A percentile compares a stretch with the other conserved stretches of the same genome.
phyloP scores from a whole-genome alignment of 2,113 vertebrate genomes.

The Myxocyprinus asiaticus region DNA sequence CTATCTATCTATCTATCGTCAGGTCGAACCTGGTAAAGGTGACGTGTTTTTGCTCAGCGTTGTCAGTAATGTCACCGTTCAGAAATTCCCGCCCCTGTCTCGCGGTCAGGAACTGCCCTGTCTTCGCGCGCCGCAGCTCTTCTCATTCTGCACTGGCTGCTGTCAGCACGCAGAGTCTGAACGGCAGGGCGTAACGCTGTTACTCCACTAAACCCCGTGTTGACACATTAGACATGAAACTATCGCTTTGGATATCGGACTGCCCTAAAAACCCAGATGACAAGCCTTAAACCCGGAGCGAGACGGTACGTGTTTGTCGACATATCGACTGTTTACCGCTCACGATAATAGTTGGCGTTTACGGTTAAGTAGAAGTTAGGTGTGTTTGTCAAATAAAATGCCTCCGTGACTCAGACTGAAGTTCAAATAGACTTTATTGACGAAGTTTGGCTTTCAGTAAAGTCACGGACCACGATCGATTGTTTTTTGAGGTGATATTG shows the following conservation, averaged over 20 bases:
- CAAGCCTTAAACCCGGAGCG: conserved; percentile 23
- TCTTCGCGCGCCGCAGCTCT: conserved; percentile 34
- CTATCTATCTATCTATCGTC: background rate
- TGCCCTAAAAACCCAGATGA: conserved; percentile 10
- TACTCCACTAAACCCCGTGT: conserved; percentile 20
- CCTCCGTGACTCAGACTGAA: background rate
- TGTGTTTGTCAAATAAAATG: conserved; percentile 4
- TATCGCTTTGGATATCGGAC: conserved; percentile 27
- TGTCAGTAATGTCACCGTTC: background rate
- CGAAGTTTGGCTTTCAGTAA: background rate
- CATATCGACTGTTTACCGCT: background rate
- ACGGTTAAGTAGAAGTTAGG: conserved; percentile 21
- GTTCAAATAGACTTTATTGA: background rate
- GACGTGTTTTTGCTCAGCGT: too few relatives aligned
- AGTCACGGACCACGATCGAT: background rate
- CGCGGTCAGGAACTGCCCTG: conserved; percentile 42
- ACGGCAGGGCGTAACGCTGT: conserved; percentile 20
- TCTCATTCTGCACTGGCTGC: conserved; percentile 37
- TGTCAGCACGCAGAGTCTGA: conserved; percentile 41
- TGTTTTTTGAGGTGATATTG: background rate
- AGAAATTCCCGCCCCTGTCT: conserved; percentile 52
- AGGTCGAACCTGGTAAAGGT: background rate
- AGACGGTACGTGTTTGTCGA: conserved; percentile 43
- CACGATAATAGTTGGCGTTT: conserved; percentile 2
- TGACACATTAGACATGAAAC: conserved; percentile 14